These are phyloP conservation scores for Turnix velox DNA, from an alignment of 2,113 vertebrate genomes.

Conservation along the genomic window DNA sequence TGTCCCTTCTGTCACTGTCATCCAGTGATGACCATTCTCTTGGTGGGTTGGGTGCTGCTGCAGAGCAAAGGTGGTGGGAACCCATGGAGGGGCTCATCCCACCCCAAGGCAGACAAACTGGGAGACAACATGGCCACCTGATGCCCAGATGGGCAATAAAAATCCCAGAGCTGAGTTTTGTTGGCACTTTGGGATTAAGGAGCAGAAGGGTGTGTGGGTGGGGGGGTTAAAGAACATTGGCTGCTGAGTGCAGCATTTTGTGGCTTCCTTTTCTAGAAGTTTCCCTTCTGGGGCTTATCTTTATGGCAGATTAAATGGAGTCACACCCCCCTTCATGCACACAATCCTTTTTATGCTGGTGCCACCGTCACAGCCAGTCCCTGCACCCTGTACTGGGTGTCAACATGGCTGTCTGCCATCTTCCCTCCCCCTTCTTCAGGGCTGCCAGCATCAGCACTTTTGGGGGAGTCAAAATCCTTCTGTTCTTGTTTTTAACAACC, in stretches of 20 bases:
- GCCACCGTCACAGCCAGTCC: fast-evolving
- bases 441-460: not conserved
- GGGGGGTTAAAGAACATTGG: not conserved
- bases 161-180: not conserved
- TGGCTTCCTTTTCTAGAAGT: no score
- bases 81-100: not conserved
- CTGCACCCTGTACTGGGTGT: not conserved
- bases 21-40: no score
- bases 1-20: no score
- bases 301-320: fast-evolving
- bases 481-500: no score
- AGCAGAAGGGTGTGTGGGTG: no score
- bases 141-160: no score
- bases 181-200: fast-evolving
- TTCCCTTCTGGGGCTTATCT: not conserved
- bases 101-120: fast-evolving
- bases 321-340: not conserved
- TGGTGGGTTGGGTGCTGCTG: not conserved
- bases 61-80: not conserved
- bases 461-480: not conserved
- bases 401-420: not conserved
- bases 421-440: no score
- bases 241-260: not conserved
- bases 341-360: fast-evolving
- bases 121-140: not conserved